These are phyloP conservation scores for Agapetus fuscipes DNA, from an alignment of 2,888 invertebrate species.

Conservation along the genomic window DNA sequence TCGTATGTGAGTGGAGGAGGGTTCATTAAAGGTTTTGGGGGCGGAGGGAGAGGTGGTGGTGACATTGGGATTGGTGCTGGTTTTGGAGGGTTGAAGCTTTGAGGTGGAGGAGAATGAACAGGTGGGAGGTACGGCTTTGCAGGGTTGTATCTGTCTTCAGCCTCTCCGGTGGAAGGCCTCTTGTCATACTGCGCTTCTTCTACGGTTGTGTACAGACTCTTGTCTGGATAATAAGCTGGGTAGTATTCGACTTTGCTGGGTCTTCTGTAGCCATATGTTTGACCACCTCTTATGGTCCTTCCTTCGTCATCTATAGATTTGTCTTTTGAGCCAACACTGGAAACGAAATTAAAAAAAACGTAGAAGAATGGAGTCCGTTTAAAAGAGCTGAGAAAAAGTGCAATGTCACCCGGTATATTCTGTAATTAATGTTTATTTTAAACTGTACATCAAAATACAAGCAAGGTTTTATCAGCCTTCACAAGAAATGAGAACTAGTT, in stretches of 20 bases:
- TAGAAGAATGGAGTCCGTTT: no score
- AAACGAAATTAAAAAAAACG: neutral
- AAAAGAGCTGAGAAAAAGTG: no score
- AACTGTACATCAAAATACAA: no score
- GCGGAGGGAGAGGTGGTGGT: constrained; percentile 34
- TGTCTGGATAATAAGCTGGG: constrained; percentile 2
- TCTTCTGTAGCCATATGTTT: neutral
- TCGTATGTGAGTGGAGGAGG: constrained; percentile 34
- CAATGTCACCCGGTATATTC: no score
- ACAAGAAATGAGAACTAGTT: no score
- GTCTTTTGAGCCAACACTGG: neutral
- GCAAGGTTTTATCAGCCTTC: no score
- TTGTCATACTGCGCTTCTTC: constrained; percentile 34
- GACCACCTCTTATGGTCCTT: constrained; percentile 5
- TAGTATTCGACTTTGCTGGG: constrained; percentile 7
- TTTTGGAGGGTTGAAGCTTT: constrained; percentile 30
- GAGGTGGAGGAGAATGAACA: constrained; percentile 26
- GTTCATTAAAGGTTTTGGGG: constrained; percentile 26
- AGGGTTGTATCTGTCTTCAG: constrained; percentile 43
- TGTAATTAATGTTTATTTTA: no score
- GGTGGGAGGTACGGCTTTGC: constrained; percentile 40
- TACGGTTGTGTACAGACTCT: constrained; percentile 29
- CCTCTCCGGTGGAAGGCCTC: constrained; percentile 38
- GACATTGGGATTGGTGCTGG: constrained; percentile 23
- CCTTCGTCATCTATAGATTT: constrained; percentile 8